phyloP scores from a whole-genome alignment of 2,888 invertebrate species.

The Cataglyphis livida region DNA sequence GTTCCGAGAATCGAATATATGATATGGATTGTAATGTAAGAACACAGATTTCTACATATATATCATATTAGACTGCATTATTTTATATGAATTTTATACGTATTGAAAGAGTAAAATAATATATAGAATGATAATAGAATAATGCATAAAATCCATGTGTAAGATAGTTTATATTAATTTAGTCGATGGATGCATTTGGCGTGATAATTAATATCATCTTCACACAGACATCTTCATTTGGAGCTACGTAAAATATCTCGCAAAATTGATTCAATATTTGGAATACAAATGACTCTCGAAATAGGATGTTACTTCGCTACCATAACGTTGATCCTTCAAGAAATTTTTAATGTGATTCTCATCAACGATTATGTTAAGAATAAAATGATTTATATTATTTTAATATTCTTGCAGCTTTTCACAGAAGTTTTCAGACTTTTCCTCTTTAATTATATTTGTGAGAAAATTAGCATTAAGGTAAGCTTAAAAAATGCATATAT shows the following conservation, averaged over 20 bases:
- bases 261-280: conserved; percentile 1
- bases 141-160: no score
- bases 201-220: background rate
- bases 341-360: background rate
- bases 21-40: conserved; percentile 34
- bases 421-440: background rate
- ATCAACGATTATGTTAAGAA: background rate
- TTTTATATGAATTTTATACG: no score
- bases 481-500: background rate
- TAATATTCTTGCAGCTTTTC: background rate
- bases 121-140: no score
- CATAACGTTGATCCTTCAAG: background rate
- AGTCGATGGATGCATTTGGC: no score
- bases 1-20: background rate
- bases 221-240: conserved; percentile 16
- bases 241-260: conserved; percentile 22
- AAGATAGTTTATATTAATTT: no score
- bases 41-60: no score
- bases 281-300: conserved; percentile 20
- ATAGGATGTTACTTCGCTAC: conserved; percentile 1
- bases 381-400: background rate
- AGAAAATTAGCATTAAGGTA: conserved; percentile 21
- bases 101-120: no score
- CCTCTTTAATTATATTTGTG: conserved; percentile 8
- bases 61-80: no score